A percentile compares a stretch with the other conserved stretches of the same genome.
Evolutionary conservation across 2,888 invertebrate species (phyloP).

Genomic region (Drosophila borborema): DNA sequence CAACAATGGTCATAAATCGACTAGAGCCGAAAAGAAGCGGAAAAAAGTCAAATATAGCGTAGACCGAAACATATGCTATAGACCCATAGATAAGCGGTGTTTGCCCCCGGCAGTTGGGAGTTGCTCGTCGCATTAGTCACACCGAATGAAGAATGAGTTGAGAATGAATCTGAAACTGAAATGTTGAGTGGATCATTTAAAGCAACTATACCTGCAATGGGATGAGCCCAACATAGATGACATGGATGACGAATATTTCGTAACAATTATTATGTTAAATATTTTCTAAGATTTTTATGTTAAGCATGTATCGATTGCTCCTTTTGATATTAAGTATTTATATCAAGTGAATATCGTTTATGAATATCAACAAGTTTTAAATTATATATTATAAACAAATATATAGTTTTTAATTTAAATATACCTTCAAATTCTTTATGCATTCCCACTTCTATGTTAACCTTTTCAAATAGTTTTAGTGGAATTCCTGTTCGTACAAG

Average conservation of each 20-base stretch:
- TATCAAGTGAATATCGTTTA: too few species aligned
- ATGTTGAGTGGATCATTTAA: neutral
- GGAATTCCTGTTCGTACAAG: neutral
- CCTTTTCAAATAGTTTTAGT: neutral
- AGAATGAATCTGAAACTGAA: constrained; percentile 4
- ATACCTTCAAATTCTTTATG: neutral
- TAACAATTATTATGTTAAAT: neutral
- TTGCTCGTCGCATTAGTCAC: constrained; percentile 53
- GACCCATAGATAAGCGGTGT: constrained; percentile 56
- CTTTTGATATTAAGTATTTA: too few species aligned
- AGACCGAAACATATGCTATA: constrained; percentile 14
- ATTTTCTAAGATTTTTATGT: neutral
- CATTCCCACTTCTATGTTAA: neutral
- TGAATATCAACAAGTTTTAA: neutral
- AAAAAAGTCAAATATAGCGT: constrained; percentile 13
- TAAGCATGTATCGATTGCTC: neutral
- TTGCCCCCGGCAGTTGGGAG: constrained; percentile 48
- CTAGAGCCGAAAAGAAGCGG: constrained; percentile 19
- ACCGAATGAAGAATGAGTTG: neutral
- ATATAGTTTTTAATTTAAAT: neutral
- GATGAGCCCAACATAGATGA: neutral
- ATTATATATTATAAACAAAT: neutral
- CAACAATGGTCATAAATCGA: constrained; percentile 59
- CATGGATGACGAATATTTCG: neutral
- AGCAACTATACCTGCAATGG: neutral